Evolutionary conservation across 1,140 invertebrate species (phyloP).

Genomic region (Pseudomyrmex cubaensis): DNA sequence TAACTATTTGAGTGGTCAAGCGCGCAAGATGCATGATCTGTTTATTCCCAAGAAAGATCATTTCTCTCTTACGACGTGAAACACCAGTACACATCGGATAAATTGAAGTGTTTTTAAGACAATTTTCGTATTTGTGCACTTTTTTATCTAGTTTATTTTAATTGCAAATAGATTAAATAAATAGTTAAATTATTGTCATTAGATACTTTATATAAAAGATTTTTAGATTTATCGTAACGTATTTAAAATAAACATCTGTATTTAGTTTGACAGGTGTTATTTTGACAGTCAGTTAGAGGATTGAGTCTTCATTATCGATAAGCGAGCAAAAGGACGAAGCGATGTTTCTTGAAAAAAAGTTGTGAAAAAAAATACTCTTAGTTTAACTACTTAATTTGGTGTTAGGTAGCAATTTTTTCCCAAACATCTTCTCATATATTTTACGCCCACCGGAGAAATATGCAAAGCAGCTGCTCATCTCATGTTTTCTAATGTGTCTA

Average conservation of each 20-base stretch:
- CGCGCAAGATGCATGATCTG: not conserved
- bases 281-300: not conserved
- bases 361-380: not conserved
- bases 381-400: not conserved
- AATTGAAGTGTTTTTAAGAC: not conserved
- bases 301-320: not conserved
- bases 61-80: not conserved
- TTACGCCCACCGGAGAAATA: not conserved
- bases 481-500: not conserved
- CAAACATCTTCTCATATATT: not conserved
- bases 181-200: too few species aligned
- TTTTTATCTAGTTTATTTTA: not conserved
- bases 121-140: not conserved
- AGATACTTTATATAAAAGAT: too few species aligned
- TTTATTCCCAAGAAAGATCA: not conserved
- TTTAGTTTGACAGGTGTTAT: slow-evolving; percentile 1
- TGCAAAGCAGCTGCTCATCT: not conserved
- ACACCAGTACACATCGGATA: too few species aligned
- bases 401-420: not conserved
- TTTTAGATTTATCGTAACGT: not conserved
- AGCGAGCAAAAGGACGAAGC: not conserved
- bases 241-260: not conserved
- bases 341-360: not conserved
- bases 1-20: not conserved
- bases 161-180: too few species aligned